A percentile compares a stretch with the other conserved stretches of the same genome.
Evolutionary conservation across 1,140 invertebrate genomes (phyloP).

Genomic region (Holotrichia oblita): DNA sequence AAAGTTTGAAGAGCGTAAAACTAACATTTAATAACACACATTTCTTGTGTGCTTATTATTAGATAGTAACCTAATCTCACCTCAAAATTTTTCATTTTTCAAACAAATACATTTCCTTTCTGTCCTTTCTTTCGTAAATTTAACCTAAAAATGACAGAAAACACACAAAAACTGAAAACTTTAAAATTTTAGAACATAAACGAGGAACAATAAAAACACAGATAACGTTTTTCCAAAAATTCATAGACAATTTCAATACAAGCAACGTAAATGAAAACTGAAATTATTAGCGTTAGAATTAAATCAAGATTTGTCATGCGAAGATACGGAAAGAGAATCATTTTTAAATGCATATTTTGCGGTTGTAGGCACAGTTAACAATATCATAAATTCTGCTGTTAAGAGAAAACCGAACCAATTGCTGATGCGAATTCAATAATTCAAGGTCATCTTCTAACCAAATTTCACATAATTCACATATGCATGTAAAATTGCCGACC

Average conservation of each 20-base stretch:
- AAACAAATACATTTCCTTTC: no score
- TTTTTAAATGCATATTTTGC: conserved; percentile 3
- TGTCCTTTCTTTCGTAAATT: no score
- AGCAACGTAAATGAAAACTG: neutral
- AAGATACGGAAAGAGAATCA: neutral
- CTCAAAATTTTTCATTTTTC: no score
- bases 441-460: neutral
- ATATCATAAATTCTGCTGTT: neutral
- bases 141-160: no score
- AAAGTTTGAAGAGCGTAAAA: no score
- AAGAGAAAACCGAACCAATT: neutral
- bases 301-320: neutral
- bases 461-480: neutral
- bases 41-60: no score
- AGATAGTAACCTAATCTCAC: no score
- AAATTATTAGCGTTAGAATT: neutral
- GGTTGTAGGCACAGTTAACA: neutral
- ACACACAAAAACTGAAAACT: neutral
- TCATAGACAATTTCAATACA: neutral
- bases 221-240: neutral
- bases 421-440: neutral
- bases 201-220: conserved; percentile 3
- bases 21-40: no score
- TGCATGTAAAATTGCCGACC: conserved; percentile 20
- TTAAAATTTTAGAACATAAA: conserved; percentile 22